Percentiles rank a stretch among this genome's conserved stretches.
These are phyloP conservation scores for Perizoma affinitatum DNA, from an alignment of 2,888 invertebrate species.

Conservation along the genomic window DNA sequence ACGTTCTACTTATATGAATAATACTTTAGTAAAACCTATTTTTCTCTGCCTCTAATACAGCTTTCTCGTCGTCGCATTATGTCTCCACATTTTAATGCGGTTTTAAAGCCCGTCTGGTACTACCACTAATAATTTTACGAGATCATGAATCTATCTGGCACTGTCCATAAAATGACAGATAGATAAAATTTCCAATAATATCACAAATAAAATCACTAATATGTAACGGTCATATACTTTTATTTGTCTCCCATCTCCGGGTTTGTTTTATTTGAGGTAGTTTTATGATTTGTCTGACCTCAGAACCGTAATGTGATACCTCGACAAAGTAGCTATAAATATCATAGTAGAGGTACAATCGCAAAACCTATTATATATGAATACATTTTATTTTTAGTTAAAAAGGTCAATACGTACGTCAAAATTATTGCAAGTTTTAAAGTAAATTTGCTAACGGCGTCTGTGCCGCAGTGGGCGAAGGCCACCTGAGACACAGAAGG, in stretches of 20 bases:
- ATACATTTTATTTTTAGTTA: too few relatives aligned
- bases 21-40: too few relatives aligned
- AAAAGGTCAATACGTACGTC: too few relatives aligned
- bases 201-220: conserved; percentile 36
- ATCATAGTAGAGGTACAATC: neutral
- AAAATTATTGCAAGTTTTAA: too few relatives aligned
- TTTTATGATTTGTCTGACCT: conserved; percentile 16
- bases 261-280: conserved; percentile 22
- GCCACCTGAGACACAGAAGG: too few relatives aligned
- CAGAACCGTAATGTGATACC: neutral
- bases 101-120: conserved; percentile 3
- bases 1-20: too few relatives aligned
- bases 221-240: conserved; percentile 38
- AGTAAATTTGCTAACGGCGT: too few relatives aligned
- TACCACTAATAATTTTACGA: conserved; percentile 18
- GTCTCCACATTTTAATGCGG: neutral
- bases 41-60: too few relatives aligned
- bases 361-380: too few relatives aligned
- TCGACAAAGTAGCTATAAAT: neutral
- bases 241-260: conserved; percentile 28
- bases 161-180: conserved; percentile 17
- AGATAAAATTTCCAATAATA: conserved; percentile 19
- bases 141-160: conserved; percentile 16
- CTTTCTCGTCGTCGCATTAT: too few relatives aligned
- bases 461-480: too few relatives aligned